Evolutionary conservation across 2,113 vertebrate genomes (phyloP), one percentile per base, ranked within the genome.

Genomic region (Choloepus hoffmanni): DNA sequence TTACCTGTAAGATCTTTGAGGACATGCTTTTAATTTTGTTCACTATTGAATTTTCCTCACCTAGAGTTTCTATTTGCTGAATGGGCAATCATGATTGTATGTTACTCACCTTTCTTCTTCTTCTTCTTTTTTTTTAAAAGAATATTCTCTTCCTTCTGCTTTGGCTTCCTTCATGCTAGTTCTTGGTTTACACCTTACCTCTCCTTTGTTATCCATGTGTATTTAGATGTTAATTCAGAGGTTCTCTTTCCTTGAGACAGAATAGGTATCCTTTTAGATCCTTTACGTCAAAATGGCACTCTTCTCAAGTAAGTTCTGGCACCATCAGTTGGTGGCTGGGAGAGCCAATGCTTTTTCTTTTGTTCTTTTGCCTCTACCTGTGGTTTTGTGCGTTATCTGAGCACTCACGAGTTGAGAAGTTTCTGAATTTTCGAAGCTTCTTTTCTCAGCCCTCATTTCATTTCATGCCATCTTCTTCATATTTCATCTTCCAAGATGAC

Each of bases 181-280:
- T 30, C 16, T 79, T 85, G 60, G 19, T 48, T 85, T 70, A 23
- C 13, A 1, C 33, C 16, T 68, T 65, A 5, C 60, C 21, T 73
- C 43, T 85, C 10, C 6, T 85, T 68, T 67, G 68, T 67, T 77
- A 81, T 23, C 36, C 7, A n/a, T 83, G 21, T 85, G 14, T 19
- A 85, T 67, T 60, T 85, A 84, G 77, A 68, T 82, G 45, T 89
- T 89, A 45, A 89, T 95, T 93, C 67, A 89, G 55, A 91, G 93
- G 63, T 48, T 60, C 24, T 74, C 19, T 12, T 83, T 85, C 21
- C 6, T 73, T 73, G 40, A 30, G 84, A n/a, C n/a, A n/a, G 36
- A 72, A 36, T n/a, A 78, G 79, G 13, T 60, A 19, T 36, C 55
- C 55, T 21, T 58, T 58, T 58, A 21, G 18, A 19, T 58, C 3